Evolutionary conservation across 2,113 vertebrate species (phyloP), one percentile per base, ranked within the genome.

Genomic region (Otis tarda): DNA sequence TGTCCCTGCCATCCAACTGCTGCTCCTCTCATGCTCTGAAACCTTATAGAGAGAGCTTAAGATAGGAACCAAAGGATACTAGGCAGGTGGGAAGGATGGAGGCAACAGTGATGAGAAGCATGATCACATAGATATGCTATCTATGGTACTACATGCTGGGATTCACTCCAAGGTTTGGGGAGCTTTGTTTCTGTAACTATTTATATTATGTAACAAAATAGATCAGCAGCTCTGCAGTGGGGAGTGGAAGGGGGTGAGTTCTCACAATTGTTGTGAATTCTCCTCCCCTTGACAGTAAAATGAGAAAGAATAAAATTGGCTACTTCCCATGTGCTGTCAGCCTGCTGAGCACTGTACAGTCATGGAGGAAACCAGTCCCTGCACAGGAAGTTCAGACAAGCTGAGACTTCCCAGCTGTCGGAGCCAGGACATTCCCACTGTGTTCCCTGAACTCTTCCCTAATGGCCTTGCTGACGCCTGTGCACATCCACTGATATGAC

Each of bases 181-280:
- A 91, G 47, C 60, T 93, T 93, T 71, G 24, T 67, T 95, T 92
- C 69, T 79, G 24, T 84, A 83, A 83, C 75, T 87, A 33, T 87
- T 89, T 76, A 41, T 74, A 52, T 33, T 69, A 33, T 28, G 47
- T 87, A 94, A 70, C 6, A 84, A 93, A 94, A 92, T 39, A 90
- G 53, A 76, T 74, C 5, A 90, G 49, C 57, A 75, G 68, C 43
- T 92, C 63, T 82, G 61, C 41, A 90, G 43, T 39, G 39, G 47
- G 63, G 68, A 93, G 61, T 31, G 65, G 52, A 96, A 85, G 76
- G 55, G 24, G 41, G 27, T 83, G 53, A 93, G 31, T 68, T 43
- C n/a, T 94, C 68, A 74, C 39, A 53, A 10, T 53, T 78, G 67
- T 67, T 83, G 56, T 80, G 47, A 55, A 68, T 81, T 86, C 50